Conservation (phyloP, 2,888 invertebrate genomes). For the Pseudolycoriella hygida region DNA sequence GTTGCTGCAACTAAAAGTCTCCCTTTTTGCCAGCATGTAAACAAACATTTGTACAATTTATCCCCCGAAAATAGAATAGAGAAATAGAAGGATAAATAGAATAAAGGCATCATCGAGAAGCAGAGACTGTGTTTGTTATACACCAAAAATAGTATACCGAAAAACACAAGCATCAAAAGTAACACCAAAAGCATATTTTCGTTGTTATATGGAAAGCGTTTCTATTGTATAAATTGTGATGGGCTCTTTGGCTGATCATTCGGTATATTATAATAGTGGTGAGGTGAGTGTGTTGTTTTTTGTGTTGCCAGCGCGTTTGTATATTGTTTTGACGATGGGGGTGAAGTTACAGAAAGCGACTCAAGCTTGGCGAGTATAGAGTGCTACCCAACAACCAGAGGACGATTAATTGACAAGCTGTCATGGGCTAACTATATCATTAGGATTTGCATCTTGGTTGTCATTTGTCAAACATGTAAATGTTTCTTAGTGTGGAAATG, state of each 20-base stretch:
- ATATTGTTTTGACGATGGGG: neutral
- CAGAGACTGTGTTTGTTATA: too few relatives aligned
- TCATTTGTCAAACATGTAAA: constrained; percentile 5
- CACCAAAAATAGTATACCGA: too few relatives aligned
- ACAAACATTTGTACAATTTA: constrained; percentile 1
- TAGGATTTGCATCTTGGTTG: constrained; percentile 6
- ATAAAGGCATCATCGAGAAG: neutral
- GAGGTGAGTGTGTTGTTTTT: too few relatives aligned
- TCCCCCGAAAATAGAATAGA: neutral
- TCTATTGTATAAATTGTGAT: too few relatives aligned
- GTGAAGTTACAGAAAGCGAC: neutral
- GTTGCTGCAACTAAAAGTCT: constrained; percentile 6
- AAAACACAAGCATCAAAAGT: too few relatives aligned
- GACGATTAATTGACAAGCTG: constrained; percentile 9
- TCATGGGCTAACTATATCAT: constrained; percentile 6
- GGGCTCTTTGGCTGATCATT: too few relatives aligned
- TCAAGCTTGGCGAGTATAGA: neutral
- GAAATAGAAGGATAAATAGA: neutral
- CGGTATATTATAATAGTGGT: too few relatives aligned
- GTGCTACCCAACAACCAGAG: neutral
- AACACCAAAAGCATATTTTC: too few relatives aligned
- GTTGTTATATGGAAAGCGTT: too few relatives aligned
- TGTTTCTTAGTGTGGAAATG: constrained; percentile 3
- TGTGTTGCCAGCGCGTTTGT: too few relatives aligned
- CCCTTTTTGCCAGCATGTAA: neutral